A percentile compares a stretch with the other conserved stretches of the same genome.
These are phyloP conservation scores for Hyppa rectilinea DNA, from an alignment of 2,888 invertebrate genomes.

Conservation along the genomic window DNA sequence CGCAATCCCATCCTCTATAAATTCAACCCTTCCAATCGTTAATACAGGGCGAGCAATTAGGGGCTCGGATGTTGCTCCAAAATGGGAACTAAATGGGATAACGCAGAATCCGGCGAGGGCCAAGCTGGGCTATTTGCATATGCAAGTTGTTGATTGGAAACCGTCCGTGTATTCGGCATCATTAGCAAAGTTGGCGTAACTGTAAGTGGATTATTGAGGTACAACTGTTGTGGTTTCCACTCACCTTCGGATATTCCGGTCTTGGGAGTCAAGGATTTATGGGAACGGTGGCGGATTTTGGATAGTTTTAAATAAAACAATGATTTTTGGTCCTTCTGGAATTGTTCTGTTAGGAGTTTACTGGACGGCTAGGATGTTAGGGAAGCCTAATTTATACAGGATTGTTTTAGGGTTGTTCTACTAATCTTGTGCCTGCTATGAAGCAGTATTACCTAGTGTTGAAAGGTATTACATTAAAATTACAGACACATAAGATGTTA, in stretches of 20 bases:
- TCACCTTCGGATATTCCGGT: constrained; percentile 44
- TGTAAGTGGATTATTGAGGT: constrained; percentile 64
- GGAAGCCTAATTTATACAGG: not conserved
- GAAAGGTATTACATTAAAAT: too few relatives aligned
- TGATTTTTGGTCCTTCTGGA: not conserved
- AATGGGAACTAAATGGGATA: constrained; percentile 75
- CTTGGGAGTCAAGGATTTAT: constrained; percentile 20
- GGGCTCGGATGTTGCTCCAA: constrained; percentile 70
- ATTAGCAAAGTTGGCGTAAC: constrained; percentile 65
- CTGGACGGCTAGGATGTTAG: not conserved
- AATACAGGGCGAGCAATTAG: constrained; percentile 75
- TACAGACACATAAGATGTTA: not conserved
- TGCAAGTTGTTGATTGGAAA: constrained; percentile 74
- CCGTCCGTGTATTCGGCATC: constrained; percentile 66
- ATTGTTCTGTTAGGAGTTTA: not conserved
- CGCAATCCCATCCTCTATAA: constrained; percentile 69
- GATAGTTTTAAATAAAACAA: not conserved
- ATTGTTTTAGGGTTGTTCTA: too few relatives aligned
- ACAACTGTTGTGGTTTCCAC: constrained; percentile 57
- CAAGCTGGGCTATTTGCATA: constrained; percentile 68
- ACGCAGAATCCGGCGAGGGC: constrained; percentile 66
- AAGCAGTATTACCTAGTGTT: too few relatives aligned
- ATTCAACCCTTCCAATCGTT: constrained; percentile 72
- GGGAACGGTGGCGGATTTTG: constrained; percentile 20
- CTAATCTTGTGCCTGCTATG: too few relatives aligned